Base-by-base conservation (phyloP, 2,888 invertebrate genomes). In the Darwinula stevensoni region DNA sequence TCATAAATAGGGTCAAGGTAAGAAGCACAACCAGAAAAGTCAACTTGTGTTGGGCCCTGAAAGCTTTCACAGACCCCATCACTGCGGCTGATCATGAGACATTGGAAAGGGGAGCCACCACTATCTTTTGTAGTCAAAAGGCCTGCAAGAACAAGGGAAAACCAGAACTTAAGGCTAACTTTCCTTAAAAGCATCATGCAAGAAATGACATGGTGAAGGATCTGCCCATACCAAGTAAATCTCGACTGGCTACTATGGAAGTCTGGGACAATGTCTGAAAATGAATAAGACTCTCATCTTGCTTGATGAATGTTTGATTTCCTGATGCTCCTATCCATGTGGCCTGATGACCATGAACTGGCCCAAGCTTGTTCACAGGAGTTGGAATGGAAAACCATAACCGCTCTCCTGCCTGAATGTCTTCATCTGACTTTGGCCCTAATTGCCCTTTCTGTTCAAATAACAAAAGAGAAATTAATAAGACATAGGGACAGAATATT, bases 301-400 rank as follows among this genome's bases (percentile, higher is more conserved):
- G 67, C 50, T 76, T 76, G 31, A 88, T 61, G 47, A 76, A 84
- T 2, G 91, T 94, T 52, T 82, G 78, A 56, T 94, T 91, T 0
- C 82, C 86, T n/a, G 78, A 75, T 3, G 88, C 86, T 2, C 76
- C 73, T 12, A 91, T 64, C 82, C 84, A 86, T 1, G 78, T 76
- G 0, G 82, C 91, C 43, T 74, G 63, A 40, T 80, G 66, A 1
- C 84, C 75, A 54, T 70, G 67, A 35, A 69, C 65, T 0, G 76
- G 69, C 0, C 91, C 91, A 29, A 80, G 62, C 31, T 71, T 67
- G 0, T 73, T 67, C 17, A 86, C 67, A 2, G 63, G 54, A 4
- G 65, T 68, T 2, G 82, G 76, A 34, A 65, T 62, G 16, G 72
- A n/a, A n/a, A n/a, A n/a, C n/a, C n/a, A n/a, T n/a, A n/a, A n/a